phyloP scores from a whole-genome alignment of 2,888 invertebrate genomes.

The Eupelmus urozonus region DNA sequence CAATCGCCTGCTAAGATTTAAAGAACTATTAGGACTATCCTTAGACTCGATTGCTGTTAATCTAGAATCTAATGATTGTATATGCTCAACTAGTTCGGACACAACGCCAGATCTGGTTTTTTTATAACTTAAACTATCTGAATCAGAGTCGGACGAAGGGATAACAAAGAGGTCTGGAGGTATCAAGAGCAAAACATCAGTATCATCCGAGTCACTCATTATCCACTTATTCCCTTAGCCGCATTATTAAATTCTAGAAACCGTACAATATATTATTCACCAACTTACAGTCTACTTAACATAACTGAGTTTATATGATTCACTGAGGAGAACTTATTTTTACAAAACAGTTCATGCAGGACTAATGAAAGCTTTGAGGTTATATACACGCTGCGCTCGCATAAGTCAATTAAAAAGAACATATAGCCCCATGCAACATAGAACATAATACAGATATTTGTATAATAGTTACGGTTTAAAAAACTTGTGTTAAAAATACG shows the following conservation, averaged over 20 bases:
- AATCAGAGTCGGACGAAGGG: slow-evolving; percentile 80
- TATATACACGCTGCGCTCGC: slow-evolving; percentile 11
- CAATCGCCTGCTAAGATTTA: slow-evolving; percentile 49
- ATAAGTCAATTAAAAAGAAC: slow-evolving; percentile 2
- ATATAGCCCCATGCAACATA: neutral
- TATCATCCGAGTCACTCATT: slow-evolving; percentile 89
- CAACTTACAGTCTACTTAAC: too few species aligned
- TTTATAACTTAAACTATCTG: slow-evolving; percentile 50
- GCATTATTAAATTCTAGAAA: slow-evolving; percentile 46
- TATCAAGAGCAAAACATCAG: slow-evolving; percentile 88
- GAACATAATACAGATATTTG: slow-evolving; percentile 4
- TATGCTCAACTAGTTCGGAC: slow-evolving; percentile 82
- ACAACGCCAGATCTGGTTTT: slow-evolving; percentile 78
- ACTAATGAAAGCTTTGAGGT: slow-evolving; percentile 25
- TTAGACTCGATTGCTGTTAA: slow-evolving; percentile 78
- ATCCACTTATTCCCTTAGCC: slow-evolving; percentile 64
- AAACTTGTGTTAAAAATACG: neutral
- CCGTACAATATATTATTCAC: neutral
- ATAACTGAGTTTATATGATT: neutral
- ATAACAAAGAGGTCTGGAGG: slow-evolving; percentile 87
- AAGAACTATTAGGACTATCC: slow-evolving; percentile 67
- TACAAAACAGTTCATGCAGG: slow-evolving; percentile 18
- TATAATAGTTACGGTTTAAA: slow-evolving; percentile 7
- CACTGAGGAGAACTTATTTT: slow-evolving; percentile 16
- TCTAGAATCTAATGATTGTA: slow-evolving; percentile 80